Evolutionary conservation across 2,113 vertebrate genomes (phyloP), one percentile per base, ranked within the genome.

Genomic region (Lagopus muta): DNA sequence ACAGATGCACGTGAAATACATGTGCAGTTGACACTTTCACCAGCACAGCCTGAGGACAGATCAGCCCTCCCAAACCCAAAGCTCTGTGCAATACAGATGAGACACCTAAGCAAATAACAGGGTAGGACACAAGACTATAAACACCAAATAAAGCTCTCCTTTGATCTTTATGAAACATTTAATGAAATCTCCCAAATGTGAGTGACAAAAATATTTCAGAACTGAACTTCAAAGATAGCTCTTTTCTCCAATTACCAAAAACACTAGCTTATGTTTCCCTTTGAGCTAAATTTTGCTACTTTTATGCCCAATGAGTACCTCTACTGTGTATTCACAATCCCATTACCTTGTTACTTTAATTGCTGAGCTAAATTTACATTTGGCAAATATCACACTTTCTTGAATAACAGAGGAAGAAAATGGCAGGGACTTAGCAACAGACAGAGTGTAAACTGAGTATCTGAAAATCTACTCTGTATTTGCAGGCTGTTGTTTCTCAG

Each of bases 171-270:
- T 9, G 81, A 77, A 89, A 47, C 22, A 70, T 34, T 64, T 80
- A 65, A 92, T 58, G 30, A 82, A 85, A 88, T 34, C 72, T 65
- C 69, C 32, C 64, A 32, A 70, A 93, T 92, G 8, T 8, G 12
- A 82, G 74, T 55, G 38, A 90, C 47, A 86, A 88, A 90, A 93
- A 64, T 40, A 64, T 34, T 74, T 82, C 42, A 95, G 89, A 95
- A 77, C 13, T 30, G 34, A 71, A 88, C 61, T 89, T 93, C 82
- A 96, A 93, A 92, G 79, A 69, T 1, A 66, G 69, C 8, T 27
- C 30, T 91, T 71, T 86, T 30, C 47, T 77, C 64, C 47, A 92
- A 16, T n/a, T 82, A 85, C 11, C 2, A 43, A 65, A 76, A 88
- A 86, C 16, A 5, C 11, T 40, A 66, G 43, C 27, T 36, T 64